Evolutionary conservation across 2,113 vertebrate genomes (phyloP).

Genomic region (Lophochroa leadbeateri): DNA sequence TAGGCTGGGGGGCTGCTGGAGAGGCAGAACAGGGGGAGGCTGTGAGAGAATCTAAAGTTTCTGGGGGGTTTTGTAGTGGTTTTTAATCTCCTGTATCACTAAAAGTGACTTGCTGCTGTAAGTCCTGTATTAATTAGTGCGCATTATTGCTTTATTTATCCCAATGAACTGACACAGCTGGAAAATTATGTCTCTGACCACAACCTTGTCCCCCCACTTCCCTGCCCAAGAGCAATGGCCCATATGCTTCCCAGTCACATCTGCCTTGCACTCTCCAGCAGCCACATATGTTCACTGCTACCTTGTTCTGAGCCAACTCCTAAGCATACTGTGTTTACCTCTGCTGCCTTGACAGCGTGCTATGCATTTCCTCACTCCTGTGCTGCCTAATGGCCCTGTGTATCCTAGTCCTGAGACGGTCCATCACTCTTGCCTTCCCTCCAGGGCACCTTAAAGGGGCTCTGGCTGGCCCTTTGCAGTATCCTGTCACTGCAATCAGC

Average conservation of each 20-base stretch:
- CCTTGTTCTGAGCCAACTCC: neutral
- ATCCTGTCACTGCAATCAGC: neutral
- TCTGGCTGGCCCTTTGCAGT: neutral
- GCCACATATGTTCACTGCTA: rapidly evolving
- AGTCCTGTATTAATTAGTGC: neutral
- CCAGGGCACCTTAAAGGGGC: neutral
- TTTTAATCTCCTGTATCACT: neutral
- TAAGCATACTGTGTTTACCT: rapidly evolving
- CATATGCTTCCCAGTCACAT: neutral
- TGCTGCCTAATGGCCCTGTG: neutral
- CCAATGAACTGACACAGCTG: neutral
- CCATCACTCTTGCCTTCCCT: neutral
- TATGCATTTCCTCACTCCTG: rapidly evolving
- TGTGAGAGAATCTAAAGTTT: neutral
- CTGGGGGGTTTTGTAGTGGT: neutral
- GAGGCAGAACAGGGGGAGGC: neutral
- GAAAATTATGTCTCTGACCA: neutral
- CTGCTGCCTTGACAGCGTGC: rapidly evolving
- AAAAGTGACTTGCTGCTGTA: neutral
- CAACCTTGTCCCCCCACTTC: neutral
- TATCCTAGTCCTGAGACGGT: neutral
- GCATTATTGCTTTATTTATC: neutral
- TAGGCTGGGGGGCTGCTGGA: neutral
- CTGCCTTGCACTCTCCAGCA: neutral
- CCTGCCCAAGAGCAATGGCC: neutral